Conservation (phyloP, 2,797 vertebrate species). For the Hyperoplus lanceolatus region DNA sequence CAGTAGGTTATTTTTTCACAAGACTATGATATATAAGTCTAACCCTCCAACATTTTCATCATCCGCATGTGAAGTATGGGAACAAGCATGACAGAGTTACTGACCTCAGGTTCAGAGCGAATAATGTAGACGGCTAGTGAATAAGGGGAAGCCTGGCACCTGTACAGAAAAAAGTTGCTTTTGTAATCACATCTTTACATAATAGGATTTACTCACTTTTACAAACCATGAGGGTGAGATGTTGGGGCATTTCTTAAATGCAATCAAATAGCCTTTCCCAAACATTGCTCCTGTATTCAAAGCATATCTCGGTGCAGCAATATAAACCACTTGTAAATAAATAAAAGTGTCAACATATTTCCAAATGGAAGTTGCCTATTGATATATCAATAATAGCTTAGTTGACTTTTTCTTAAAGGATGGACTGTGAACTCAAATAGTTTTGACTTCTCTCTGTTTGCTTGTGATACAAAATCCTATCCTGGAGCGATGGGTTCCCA, state of each 20-base stretch:
- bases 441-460: constrained; percentile 6
- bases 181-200: constrained; percentile 6
- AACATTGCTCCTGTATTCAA: background rate
- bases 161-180: background rate
- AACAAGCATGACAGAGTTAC: background rate
- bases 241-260: background rate
- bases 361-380: background rate
- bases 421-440: background rate
- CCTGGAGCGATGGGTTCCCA: background rate
- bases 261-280: background rate
- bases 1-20: background rate
- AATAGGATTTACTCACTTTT: constrained; percentile 13
- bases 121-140: background rate
- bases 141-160: background rate
- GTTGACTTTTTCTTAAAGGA: background rate
- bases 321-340: background rate
- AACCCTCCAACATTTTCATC: too few relatives aligned
- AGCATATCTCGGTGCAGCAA: background rate
- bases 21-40: background rate
- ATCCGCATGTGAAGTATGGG: background rate
- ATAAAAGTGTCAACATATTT: background rate
- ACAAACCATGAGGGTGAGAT: background rate
- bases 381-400: background rate
- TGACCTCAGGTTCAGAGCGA: background rate
- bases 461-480: background rate